Base-by-base conservation (phyloP, 2,113 vertebrate genomes). In the Pagrus major region DNA sequence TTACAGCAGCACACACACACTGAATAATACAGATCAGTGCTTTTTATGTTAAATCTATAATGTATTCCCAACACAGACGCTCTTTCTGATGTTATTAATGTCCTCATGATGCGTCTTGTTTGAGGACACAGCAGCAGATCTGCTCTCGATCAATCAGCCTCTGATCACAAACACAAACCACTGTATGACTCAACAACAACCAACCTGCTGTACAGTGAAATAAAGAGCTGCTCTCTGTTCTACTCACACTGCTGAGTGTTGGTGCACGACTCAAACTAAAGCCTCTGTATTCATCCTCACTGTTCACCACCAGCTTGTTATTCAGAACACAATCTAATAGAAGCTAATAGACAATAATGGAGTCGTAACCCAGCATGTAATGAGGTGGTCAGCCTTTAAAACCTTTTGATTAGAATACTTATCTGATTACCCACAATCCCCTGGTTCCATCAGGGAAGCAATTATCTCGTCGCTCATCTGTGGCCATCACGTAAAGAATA, bases 371-470 rank as follows among this genome's bases (percentile, higher is more conserved):
- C 78, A 69, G 79, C 72, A 66, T 77, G 78, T 54, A 84, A 80
- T 56, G 76, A 67, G 81, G 39, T 72, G 56, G 59, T 72, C 44
- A 35, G 71, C 67, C 8, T 73, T 82, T 86, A 44, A 68, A 63
- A 65, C 77, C 61, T 69, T 66, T 52, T 71, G 58, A 89, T 84
- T 76, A 84, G 37, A 59, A 67, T 16, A 75, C 9, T 67, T 74
- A 83, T 87, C 76, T 68, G 67, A 82, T 85, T 74, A 76, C 68
- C 81, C 71, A 82, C 75, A 83, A 77, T 58, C 35, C 59, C 58
- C 56, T 8, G 63, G 64, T 85, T 76, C 82, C 63, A 86, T 73
- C 71, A 51, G 35, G 25, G 23, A 54, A 41, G 35, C 76, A 83
- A 64, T 89, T 82, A 77, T 82, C 25, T 71, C 35, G 4, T 66